These are phyloP conservation scores for Tyrophagus putrescentiae DNA, from an alignment of 1,140 invertebrate species.

Conservation along the genomic window DNA sequence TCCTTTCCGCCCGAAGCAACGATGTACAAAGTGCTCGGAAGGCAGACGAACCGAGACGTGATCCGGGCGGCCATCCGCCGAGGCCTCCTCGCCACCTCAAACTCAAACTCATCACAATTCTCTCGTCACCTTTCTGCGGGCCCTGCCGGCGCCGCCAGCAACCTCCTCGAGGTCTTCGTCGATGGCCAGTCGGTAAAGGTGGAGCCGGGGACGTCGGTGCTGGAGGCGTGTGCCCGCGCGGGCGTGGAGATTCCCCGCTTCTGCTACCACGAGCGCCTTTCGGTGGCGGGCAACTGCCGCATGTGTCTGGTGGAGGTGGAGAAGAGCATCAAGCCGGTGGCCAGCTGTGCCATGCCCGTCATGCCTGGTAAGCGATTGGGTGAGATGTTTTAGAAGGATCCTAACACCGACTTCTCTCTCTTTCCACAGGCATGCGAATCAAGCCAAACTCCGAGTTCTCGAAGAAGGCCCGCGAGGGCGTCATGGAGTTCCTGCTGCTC, in stretches of 20 bases:
- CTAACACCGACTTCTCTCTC: not conserved
- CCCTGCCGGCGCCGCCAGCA: slow-evolving; percentile 36
- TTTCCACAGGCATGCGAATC: slow-evolving; percentile 53
- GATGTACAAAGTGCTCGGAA: slow-evolving; percentile 1
- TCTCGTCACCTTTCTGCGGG: no score
- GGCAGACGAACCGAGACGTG: not conserved
- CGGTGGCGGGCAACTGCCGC: slow-evolving; percentile 86
- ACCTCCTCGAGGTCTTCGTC: slow-evolving; percentile 90
- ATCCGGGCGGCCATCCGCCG: no score
- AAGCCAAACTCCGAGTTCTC: slow-evolving; percentile 96
- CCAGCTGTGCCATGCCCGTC: slow-evolving; percentile 98
- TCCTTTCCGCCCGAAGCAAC: not conserved
- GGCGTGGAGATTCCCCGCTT: slow-evolving; percentile 97
- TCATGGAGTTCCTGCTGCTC: slow-evolving; percentile 97
- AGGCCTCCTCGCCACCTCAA: no score
- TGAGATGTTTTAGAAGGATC: not conserved
- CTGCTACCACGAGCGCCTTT: slow-evolving; percentile 96
- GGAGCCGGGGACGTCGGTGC: slow-evolving; percentile 85
- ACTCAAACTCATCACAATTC: no score
- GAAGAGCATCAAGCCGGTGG: slow-evolving; percentile 86
- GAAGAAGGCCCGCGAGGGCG: slow-evolving; percentile 72
- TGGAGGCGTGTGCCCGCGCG: slow-evolving; percentile 90
- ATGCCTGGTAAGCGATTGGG: slow-evolving; percentile 72
- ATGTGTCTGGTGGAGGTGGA: slow-evolving; percentile 99
- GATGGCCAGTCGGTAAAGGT: slow-evolving; percentile 90